Percentiles rank a stretch among this genome's conserved stretches.
Evolutionary conservation across 2,888 invertebrate species (phyloP).

Genomic region (Euproctis similis): DNA sequence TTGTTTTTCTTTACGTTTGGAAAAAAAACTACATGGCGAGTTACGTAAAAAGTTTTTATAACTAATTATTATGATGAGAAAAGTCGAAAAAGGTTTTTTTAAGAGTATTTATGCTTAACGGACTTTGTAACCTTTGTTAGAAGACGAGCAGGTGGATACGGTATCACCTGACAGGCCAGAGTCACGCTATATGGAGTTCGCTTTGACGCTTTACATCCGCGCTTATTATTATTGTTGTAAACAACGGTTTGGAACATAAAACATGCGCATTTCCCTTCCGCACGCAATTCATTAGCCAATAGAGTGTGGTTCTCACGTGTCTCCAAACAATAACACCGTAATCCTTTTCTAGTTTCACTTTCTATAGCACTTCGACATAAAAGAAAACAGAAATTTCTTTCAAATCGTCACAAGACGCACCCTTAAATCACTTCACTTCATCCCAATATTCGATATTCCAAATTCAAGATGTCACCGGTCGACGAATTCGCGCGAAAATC

Average conservation of each 20-base stretch:
- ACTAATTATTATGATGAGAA: no score
- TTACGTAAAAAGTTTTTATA: no score
- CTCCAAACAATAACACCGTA: constrained; percentile 45
- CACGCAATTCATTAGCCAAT: constrained; percentile 27
- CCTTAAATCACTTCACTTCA: constrained; percentile 24
- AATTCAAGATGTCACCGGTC: constrained; percentile 23
- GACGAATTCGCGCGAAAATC: constrained; percentile 43
- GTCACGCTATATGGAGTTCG: no score
- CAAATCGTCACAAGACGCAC: constrained; percentile 9
- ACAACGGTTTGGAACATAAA: constrained; percentile 18
- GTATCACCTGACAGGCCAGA: no score
- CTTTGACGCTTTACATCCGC: no score
- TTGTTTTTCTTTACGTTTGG: no score
- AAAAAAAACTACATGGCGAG: no score
- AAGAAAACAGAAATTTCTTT: constrained; percentile 3
- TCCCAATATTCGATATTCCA: constrained; percentile 24
- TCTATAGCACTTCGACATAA: constrained; percentile 30
- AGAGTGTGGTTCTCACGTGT: constrained; percentile 31
- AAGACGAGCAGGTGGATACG: no score
- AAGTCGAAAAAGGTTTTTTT: no score
- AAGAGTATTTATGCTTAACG: no score
- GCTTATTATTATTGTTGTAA: not conserved
- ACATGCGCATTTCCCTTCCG: constrained; percentile 23
- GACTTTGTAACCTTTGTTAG: no score
- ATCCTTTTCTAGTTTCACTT: constrained; percentile 51